Conservation (phyloP, 1,140 invertebrate genomes). For the Chrysoperla carnea region DNA sequence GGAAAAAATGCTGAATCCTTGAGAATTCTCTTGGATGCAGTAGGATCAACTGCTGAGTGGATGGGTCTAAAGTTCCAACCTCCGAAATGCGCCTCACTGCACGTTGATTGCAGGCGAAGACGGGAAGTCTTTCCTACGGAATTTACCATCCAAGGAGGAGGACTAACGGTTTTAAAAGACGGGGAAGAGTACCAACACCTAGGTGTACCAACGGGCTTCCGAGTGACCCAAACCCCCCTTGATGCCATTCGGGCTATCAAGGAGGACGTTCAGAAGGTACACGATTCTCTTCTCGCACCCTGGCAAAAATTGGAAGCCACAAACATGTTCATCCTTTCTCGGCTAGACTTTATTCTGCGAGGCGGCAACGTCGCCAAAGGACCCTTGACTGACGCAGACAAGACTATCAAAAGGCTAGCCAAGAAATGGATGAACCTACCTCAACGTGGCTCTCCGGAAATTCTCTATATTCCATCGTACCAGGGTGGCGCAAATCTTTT, state of each 20-base stretch:
- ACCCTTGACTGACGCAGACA: constrained; percentile 8
- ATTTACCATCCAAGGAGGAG: constrained; percentile 4
- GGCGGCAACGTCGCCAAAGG: constrained; percentile 9
- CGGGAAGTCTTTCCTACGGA: background rate
- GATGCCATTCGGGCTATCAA: constrained; percentile 6
- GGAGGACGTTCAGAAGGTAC: constrained; percentile 6
- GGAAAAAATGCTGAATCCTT: constrained; percentile 3
- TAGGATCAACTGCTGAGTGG: background rate
- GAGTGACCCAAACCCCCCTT: constrained; percentile 10
- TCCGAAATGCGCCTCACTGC: constrained; percentile 11
- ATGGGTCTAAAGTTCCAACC: constrained; percentile 13
- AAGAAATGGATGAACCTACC: constrained; percentile 16
- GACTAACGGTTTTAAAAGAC: constrained; percentile 2
- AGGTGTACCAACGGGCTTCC: constrained; percentile 12
- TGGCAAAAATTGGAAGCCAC: constrained; percentile 22
- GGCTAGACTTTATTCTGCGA: constrained; percentile 15
- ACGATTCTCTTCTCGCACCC: constrained; percentile 15
- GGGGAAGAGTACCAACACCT: constrained; percentile 13
- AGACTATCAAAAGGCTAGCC: constrained; percentile 7
- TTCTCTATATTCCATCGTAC: constrained; percentile 7
- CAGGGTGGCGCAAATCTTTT: constrained; percentile 11
- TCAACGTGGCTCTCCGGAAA: constrained; percentile 12
- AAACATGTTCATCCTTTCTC: constrained; percentile 16
- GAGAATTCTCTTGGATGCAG: constrained; percentile 4
- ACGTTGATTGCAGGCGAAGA: constrained; percentile 6